Evolutionary conservation across 35 echinoderm and acorn worm species (phyloP), one percentile per base, ranked within the genome.

Genomic region (Hemicentrotus pulcherrimus): DNA sequence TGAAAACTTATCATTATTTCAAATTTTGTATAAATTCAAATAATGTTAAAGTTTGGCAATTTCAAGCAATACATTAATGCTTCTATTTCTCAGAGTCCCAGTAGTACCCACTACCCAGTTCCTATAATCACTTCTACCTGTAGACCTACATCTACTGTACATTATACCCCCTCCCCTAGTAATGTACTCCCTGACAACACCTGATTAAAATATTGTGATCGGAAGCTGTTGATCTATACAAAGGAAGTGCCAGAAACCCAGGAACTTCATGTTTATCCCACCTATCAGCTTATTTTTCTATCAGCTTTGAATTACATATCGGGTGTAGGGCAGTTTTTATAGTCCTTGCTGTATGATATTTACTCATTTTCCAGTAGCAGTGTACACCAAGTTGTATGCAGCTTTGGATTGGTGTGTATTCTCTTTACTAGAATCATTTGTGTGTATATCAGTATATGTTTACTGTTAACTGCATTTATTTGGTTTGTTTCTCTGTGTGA

Each of bases 201-300:
- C 65, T 78, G 24, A 78, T 30, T 78, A n/a, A n/a, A 78, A n/a
- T 22, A 24, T 78, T 78, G 19, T 24, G 65, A 78, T 78, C 65
- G 65, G 65, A 78, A 78, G 65, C 65, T 78, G 65, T 78, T 78
- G 65, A 78, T 78, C 65, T 78, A 8, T 78, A 78, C 65, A n/a
- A 78, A 78, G 65, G 65, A 78, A 78, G 65, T 78, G 65, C 65
- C 65, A 78, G 65, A 78, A 78, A 78, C 65, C 65, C 65, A 78
- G 65, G 65, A 78, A 78, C 65, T 78, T 28, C 24, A 78, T 78
- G 65, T 78, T 78, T 78, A 78, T n/a, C 15, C 19, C 65, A 78
- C 65, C 19, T 59, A 10, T 18, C 28, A 78, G 5, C 65, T 71
- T n/a, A 78, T 78, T 28, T 28, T 22, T 28, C 28, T 22, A 7